These are phyloP conservation scores for Dicaeum eximium DNA, from an alignment of 2,113 vertebrate genomes.

Conservation along the genomic window DNA sequence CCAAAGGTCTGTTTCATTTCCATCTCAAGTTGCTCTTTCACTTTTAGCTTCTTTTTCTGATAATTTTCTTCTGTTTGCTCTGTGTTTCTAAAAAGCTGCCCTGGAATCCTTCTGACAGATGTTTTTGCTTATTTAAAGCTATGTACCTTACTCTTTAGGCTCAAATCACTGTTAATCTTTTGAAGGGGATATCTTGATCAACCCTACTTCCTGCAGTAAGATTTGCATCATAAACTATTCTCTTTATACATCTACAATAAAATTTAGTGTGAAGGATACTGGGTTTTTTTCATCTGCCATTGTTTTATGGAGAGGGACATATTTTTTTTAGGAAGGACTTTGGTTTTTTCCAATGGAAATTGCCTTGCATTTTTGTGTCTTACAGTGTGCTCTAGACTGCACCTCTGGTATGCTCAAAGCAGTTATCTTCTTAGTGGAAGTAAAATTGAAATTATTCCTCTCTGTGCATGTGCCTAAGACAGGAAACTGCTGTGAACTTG, in stretches of 20 bases:
- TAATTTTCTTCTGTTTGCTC: background rate
- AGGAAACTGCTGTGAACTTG: background rate
- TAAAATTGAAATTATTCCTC: background rate
- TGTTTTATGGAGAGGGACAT: rapidly evolving
- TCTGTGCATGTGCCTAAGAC: background rate
- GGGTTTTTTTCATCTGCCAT: rapidly evolving
- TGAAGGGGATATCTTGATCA: background rate
- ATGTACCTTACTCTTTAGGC: background rate
- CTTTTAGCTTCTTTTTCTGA: background rate
- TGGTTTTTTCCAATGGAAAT: background rate
- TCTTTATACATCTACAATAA: background rate
- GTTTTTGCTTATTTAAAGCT: background rate
- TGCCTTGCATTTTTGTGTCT: background rate
- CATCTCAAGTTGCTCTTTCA: background rate
- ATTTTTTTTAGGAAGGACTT: background rate
- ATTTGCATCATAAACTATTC: background rate
- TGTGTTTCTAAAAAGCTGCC: background rate
- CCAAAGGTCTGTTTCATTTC: background rate
- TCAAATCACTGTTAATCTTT: background rate
- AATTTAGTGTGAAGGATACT: background rate
- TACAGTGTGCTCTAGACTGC: background rate
- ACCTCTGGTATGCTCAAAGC: background rate
- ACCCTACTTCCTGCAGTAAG: background rate
- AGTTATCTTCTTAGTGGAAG: background rate
- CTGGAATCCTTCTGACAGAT: background rate